Percentiles rank a stretch among this genome's conserved stretches.
Conservation (phyloP, 1,140 invertebrate species). For the Trichoplusia ni region DNA sequence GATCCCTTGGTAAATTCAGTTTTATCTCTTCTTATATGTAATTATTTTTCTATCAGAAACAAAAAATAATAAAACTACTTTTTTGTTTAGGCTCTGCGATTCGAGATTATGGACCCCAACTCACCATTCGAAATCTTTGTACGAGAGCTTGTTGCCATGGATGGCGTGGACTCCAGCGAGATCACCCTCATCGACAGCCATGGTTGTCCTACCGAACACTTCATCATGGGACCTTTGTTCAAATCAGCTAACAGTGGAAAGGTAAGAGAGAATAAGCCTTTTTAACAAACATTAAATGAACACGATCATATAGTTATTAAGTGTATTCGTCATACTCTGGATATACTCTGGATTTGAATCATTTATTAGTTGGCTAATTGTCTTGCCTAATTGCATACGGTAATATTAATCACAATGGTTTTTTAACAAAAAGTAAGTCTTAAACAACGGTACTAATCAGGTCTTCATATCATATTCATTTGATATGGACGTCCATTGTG, state of each 20-base stretch:
- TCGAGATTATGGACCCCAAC: constrained; percentile 95
- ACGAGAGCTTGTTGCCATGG: constrained; percentile 95
- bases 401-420: background rate
- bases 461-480: too few relatives aligned
- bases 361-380: too few relatives aligned
- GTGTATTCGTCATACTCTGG: too few relatives aligned
- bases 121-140: constrained; percentile 98
- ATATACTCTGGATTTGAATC: too few relatives aligned
- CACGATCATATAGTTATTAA: too few relatives aligned
- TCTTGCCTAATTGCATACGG: too few relatives aligned
- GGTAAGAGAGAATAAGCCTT: constrained; percentile 75
- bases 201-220: constrained; percentile 95
- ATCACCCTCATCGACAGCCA: constrained; percentile 95
- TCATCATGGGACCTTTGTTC: constrained; percentile 95
- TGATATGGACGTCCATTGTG: too few relatives aligned
- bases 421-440: background rate
- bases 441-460: background rate
- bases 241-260: constrained; percentile 89
- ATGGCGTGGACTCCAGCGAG: constrained; percentile 95
- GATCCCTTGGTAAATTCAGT: constrained; percentile 86
- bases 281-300: background rate
- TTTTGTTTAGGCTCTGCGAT: constrained; percentile 86
- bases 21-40: background rate
- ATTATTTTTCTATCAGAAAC: background rate
- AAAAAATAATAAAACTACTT: constrained; percentile 23